phyloP scores from a whole-genome alignment of 1,140 invertebrate species.

The Sycobia sp. region DNA sequence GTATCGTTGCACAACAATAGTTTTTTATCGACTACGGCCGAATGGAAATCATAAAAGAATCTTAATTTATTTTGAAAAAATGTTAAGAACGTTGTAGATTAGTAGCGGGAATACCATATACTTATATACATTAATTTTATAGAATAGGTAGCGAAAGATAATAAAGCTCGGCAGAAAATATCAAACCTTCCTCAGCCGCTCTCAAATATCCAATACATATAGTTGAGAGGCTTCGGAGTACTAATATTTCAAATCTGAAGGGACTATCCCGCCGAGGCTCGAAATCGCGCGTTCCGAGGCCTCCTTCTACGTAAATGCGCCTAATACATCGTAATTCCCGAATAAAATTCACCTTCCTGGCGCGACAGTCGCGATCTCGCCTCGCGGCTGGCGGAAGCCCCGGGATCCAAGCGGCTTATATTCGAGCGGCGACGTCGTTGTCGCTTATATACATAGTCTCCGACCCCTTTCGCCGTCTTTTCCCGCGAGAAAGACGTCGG shows the following conservation, averaged over 20 bases:
- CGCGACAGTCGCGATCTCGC: background rate
- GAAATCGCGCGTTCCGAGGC: too few species aligned
- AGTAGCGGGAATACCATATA: too few species aligned
- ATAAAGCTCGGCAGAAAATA: background rate
- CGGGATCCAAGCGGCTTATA: slow-evolving; percentile 15
- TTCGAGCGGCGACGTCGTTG: slow-evolving; percentile 1
- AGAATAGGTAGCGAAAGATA: background rate
- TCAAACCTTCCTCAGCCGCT: background rate
- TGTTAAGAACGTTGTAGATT: too few species aligned
- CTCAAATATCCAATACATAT: slow-evolving; percentile 4
- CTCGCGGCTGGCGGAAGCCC: background rate
- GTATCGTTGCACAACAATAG: too few species aligned
- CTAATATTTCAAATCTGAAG: slow-evolving; percentile 7
- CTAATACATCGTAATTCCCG: slow-evolving; percentile 5
- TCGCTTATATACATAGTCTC: background rate
- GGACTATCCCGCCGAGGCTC: too few species aligned
- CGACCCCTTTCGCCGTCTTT: background rate
- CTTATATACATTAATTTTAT: too few species aligned
- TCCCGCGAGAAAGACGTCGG: background rate
- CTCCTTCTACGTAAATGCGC: background rate
- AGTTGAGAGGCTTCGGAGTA: background rate
- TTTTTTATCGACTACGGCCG: too few species aligned
- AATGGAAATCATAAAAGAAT: too few species aligned
- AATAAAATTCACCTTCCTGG: slow-evolving; percentile 1
- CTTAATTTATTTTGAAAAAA: too few species aligned